Evolutionary conservation across 1,140 invertebrate species (phyloP).

Genomic region (Hyles vespertilio): DNA sequence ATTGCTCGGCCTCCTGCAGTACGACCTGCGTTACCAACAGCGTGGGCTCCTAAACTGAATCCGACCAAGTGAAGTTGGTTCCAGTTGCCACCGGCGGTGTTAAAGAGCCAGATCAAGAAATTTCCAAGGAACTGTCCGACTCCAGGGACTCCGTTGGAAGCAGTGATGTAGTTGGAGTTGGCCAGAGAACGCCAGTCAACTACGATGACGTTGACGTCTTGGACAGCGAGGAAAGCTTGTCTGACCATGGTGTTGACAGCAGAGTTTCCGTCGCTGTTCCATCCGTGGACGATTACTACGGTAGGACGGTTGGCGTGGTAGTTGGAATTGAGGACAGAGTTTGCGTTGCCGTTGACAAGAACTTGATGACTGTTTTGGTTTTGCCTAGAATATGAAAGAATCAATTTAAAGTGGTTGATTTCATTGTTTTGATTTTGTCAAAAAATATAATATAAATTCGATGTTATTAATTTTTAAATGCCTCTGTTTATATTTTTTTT

Average conservation of each 20-base stretch:
- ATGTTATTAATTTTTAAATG: neutral
- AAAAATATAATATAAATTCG: too few species aligned
- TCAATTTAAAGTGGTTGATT: neutral
- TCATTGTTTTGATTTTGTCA: too few species aligned
- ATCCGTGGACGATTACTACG: conserved; percentile 48
- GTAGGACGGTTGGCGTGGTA: conserved; percentile 25
- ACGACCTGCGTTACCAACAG: conserved; percentile 85
- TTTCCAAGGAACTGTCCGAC: conserved; percentile 52
- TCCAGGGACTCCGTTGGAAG: conserved; percentile 67
- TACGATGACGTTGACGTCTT: conserved; percentile 78
- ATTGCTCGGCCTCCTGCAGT: conserved; percentile 12
- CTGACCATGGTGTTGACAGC: conserved; percentile 31
- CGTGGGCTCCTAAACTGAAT: conserved; percentile 90
- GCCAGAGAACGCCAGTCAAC: conserved; percentile 80
- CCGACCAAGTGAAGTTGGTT: conserved; percentile 88
- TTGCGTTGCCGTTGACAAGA: conserved; percentile 34
- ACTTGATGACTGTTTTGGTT: conserved; percentile 39
- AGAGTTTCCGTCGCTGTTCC: conserved; percentile 41
- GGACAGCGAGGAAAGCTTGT: conserved; percentile 56
- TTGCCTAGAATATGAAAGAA: conserved; percentile 15
- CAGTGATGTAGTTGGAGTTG: conserved; percentile 65
- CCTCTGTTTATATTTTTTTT: neutral
- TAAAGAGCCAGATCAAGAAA: conserved; percentile 67
- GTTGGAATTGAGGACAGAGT: conserved; percentile 38
- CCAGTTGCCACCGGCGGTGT: conserved; percentile 35